Conservation (phyloP, 2,797 vertebrate species). For the Echeneis naucrates region DNA sequence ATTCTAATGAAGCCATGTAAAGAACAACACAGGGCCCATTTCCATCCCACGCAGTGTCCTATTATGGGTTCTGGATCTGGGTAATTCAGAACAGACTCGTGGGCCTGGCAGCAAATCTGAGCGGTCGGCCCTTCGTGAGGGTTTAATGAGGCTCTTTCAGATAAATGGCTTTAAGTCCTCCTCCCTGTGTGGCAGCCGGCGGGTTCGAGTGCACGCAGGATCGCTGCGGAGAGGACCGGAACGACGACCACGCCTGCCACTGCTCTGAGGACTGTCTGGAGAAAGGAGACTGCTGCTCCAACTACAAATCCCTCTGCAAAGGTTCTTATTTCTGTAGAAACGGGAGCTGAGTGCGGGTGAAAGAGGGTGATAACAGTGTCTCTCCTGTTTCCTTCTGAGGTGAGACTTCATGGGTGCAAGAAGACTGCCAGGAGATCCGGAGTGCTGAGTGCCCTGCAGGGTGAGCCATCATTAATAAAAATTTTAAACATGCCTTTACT, state of each 20-base stretch:
- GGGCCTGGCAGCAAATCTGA: background rate
- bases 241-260: slow-evolving; percentile 92
- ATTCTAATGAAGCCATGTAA: slow-evolving; percentile 48
- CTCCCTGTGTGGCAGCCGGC: slow-evolving; percentile 80
- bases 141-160: background rate
- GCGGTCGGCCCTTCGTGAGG: too few species aligned
- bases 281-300: slow-evolving; percentile 95
- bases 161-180: background rate
- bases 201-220: slow-evolving; percentile 93
- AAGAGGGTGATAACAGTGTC: background rate
- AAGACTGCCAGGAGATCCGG: slow-evolving; percentile 93
- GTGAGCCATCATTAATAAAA: too few species aligned
- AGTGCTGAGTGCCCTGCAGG: slow-evolving; percentile 92
- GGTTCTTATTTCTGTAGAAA: slow-evolving; percentile 70
- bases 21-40: background rate
- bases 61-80: too few species aligned
- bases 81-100: background rate
- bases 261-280: slow-evolving; percentile 95
- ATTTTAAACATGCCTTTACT: too few species aligned
- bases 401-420: slow-evolving; percentile 91
- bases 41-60: too few species aligned
- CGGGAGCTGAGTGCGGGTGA: too few species aligned
- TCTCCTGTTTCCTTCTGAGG: slow-evolving; percentile 75
- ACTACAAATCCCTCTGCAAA: slow-evolving; percentile 93
- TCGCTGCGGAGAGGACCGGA: slow-evolving; percentile 91